A percentile compares a stretch with the other conserved stretches of the same genome.
Evolutionary conservation across 2,113 vertebrate species (phyloP).

Genomic region (Murina feae): DNA sequence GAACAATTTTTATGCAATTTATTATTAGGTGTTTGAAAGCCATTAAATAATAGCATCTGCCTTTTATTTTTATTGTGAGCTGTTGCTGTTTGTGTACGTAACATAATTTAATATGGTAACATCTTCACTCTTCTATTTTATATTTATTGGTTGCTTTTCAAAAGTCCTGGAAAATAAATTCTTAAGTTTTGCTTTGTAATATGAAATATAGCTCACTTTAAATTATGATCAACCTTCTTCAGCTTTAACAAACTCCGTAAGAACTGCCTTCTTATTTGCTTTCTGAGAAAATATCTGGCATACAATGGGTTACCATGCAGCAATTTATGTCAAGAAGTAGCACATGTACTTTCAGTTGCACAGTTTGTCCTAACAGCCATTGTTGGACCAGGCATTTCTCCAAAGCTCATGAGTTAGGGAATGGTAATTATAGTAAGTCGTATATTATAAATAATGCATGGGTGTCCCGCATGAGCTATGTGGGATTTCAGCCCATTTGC

Average conservation of each 20-base stretch:
- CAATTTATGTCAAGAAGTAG: conserved; percentile 39
- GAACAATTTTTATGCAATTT: not conserved
- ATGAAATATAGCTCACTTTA: not conserved
- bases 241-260: not conserved
- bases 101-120: not conserved
- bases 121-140: not conserved
- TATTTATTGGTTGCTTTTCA: not conserved
- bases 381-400: conserved; percentile 53
- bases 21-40: conserved; percentile 5
- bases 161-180: conserved; percentile 22
- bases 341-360: conserved; percentile 18
- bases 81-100: not conserved
- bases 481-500: conserved; percentile 50
- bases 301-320: not conserved
- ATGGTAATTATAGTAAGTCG: conserved; percentile 47
- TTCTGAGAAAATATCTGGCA: not conserved
- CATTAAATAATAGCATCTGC: not conserved
- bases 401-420: conserved; percentile 26
- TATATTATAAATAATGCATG: conserved; percentile 66
- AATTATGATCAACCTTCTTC: not conserved
- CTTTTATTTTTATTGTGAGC: not conserved
- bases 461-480: conserved; percentile 21
- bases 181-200: not conserved
- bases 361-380: conserved; percentile 59
- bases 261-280: not conserved